Evolutionary conservation across 2,888 invertebrate species (phyloP).

Genomic region (Plemyria rubiginata): DNA sequence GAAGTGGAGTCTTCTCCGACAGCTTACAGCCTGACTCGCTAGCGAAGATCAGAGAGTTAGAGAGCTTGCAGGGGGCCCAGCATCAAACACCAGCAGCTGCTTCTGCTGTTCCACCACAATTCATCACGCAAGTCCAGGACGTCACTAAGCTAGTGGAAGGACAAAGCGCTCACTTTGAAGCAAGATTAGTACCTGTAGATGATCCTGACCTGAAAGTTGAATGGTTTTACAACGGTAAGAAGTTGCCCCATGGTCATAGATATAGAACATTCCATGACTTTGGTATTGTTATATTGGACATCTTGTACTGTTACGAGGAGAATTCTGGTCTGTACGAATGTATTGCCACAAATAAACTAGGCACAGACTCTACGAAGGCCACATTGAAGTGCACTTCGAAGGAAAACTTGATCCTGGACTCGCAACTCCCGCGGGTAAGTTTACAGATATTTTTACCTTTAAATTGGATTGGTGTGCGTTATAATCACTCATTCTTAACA

Average conservation of each 20-base stretch:
- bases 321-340: slow-evolving; percentile 98
- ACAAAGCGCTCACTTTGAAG: slow-evolving; percentile 97
- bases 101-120: slow-evolving; percentile 93
- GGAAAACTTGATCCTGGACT: slow-evolving; percentile 95
- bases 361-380: slow-evolving; percentile 94
- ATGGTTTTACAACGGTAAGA: slow-evolving; percentile 97
- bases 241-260: slow-evolving; percentile 96
- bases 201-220: slow-evolving; percentile 98
- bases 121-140: slow-evolving; percentile 94
- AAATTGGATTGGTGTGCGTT: not conserved
- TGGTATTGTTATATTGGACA: slow-evolving; percentile 97
- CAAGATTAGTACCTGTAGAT: slow-evolving; percentile 95
- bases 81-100: slow-evolving; percentile 86
- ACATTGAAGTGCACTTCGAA: slow-evolving; percentile 94
- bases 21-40: slow-evolving; percentile 96
- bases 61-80: slow-evolving; percentile 89
- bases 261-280: slow-evolving; percentile 99
- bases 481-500: not conserved
- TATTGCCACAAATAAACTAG: slow-evolving; percentile 95
- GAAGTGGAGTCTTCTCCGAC: slow-evolving; percentile 94
- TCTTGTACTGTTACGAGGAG: slow-evolving; percentile 97
- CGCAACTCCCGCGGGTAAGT: slow-evolving; percentile 94
- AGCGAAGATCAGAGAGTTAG: slow-evolving; percentile 94
- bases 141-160: slow-evolving; percentile 96
- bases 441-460: not conserved